Evolutionary conservation across 2,888 invertebrate genomes (phyloP).

Genomic region (Cheilosia urbana): DNA sequence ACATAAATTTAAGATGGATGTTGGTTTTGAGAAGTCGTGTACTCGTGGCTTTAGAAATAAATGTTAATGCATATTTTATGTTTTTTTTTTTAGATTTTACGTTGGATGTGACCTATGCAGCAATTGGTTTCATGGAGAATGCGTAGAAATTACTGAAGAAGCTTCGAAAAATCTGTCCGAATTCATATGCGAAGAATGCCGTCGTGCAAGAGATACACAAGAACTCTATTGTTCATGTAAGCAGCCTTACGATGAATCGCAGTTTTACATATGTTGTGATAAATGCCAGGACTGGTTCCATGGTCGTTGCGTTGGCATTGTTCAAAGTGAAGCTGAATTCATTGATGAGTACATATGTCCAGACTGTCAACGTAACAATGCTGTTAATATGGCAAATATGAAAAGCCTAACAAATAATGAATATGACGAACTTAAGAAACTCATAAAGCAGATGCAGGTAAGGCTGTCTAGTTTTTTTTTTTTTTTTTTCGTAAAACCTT

Average conservation of each 20-base stretch:
- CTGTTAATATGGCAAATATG: slow-evolving; percentile 95
- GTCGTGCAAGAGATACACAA: slow-evolving; percentile 93
- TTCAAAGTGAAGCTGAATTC: slow-evolving; percentile 96
- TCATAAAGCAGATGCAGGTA: slow-evolving; percentile 95
- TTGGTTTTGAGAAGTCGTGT: too few species aligned
- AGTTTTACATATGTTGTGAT: slow-evolving; percentile 99
- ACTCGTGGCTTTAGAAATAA: too few species aligned
- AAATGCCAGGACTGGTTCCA: slow-evolving; percentile 99
- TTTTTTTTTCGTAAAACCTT: background rate
- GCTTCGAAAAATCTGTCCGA: slow-evolving; percentile 95
- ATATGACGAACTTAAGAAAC: slow-evolving; percentile 91
- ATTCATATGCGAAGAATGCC: slow-evolving; percentile 94
- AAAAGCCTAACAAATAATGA: slow-evolving; percentile 92
- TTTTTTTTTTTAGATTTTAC: slow-evolving; percentile 89
- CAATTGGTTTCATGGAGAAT: slow-evolving; percentile 99
- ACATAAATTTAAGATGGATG: too few species aligned
- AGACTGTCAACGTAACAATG: slow-evolving; percentile 95
- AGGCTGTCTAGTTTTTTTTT: slow-evolving; percentile 28
- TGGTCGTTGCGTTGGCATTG: slow-evolving; percentile 97
- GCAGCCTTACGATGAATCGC: slow-evolving; percentile 98
- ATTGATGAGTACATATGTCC: slow-evolving; percentile 99
- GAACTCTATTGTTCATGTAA: slow-evolving; percentile 98
- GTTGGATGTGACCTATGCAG: slow-evolving; percentile 98
- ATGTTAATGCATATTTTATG: background rate
- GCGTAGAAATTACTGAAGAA: slow-evolving; percentile 96